These are phyloP conservation scores for Drosophila subobscura DNA, from an alignment of 1,140 invertebrate species.

Conservation along the genomic window DNA sequence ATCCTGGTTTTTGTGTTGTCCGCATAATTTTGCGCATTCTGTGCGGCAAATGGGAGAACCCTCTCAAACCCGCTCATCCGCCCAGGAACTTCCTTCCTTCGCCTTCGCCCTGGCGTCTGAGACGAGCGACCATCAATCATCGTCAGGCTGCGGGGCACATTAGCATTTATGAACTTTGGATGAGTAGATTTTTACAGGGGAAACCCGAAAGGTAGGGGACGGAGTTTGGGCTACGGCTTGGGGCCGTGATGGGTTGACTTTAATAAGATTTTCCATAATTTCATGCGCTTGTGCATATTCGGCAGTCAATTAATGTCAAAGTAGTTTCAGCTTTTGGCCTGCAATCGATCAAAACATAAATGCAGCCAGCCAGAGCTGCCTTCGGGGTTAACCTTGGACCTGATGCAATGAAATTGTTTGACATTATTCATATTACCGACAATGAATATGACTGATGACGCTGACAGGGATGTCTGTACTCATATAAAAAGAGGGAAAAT, in stretches of 20 bases:
- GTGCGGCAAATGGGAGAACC: slow-evolving; percentile 49
- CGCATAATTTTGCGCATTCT: slow-evolving; percentile 70
- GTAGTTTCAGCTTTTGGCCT: slow-evolving; percentile 47
- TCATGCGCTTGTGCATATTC: slow-evolving; percentile 81
- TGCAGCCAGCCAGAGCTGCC: slow-evolving; percentile 34
- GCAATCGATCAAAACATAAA: slow-evolving; percentile 76
- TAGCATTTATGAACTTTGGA: slow-evolving; percentile 77
- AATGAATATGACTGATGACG: slow-evolving; percentile 71
- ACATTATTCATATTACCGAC: slow-evolving; percentile 56
- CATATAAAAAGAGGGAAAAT: slow-evolving; percentile 29
- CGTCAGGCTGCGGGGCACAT: slow-evolving; percentile 64
- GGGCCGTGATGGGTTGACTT: slow-evolving; percentile 57
- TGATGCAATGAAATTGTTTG: slow-evolving; percentile 62
- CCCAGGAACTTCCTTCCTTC: slow-evolving; percentile 40
- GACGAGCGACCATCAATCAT: slow-evolving; percentile 68
- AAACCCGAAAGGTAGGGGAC: too few relatives aligned
- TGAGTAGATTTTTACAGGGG: slow-evolving; percentile 37
- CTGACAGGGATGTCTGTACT: slow-evolving; percentile 10
- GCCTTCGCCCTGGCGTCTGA: slow-evolving; percentile 14
- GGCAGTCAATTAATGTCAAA: slow-evolving; percentile 81
- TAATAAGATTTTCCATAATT: slow-evolving; percentile 80
- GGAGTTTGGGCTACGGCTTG: neutral
- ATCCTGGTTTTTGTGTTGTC: slow-evolving; percentile 55
- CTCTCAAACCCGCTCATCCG: slow-evolving; percentile 35
- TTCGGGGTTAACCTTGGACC: neutral